Percentiles rank a stretch among this genome's conserved stretches.
Evolutionary conservation across 2,797 vertebrate genomes (phyloP).

Genomic region (Hydrocynus forskahlii): DNA sequence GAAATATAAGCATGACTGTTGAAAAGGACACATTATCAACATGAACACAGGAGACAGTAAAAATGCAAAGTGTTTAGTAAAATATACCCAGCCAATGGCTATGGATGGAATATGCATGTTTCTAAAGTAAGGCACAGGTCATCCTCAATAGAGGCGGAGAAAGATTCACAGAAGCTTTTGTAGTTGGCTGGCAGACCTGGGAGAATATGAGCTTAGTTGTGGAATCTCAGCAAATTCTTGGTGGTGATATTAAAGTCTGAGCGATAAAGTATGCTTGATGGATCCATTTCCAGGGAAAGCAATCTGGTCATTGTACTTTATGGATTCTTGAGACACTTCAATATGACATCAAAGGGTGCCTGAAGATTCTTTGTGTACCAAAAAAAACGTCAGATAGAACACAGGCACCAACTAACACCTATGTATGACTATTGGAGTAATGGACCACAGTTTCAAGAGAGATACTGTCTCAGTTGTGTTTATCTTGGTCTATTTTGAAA

Average conservation of each 20-base stretch:
- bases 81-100: conserved; percentile 4
- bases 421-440: conserved; percentile 11
- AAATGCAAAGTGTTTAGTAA: conserved; percentile 21
- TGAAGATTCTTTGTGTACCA: conserved; percentile 15
- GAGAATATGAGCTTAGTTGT: conserved; percentile 33
- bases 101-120: conserved; percentile 6
- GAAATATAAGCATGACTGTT: no score
- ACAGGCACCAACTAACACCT: conserved; percentile 19
- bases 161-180: conserved; percentile 41
- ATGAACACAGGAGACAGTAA: conserved; percentile 1
- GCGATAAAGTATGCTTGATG: conserved; percentile 36
- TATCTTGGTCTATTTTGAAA: conserved; percentile 33
- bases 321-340: conserved; percentile 27
- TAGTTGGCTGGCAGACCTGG: conserved; percentile 21
- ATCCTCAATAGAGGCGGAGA: not conserved
- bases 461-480: conserved; percentile 6
- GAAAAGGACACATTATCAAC: not conserved
- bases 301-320: conserved; percentile 38
- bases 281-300: conserved; percentile 23
- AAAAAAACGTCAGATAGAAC: not conserved
- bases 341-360: conserved; percentile 14
- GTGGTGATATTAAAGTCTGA: conserved; percentile 34
- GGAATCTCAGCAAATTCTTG: conserved; percentile 40
- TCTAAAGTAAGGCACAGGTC: conserved; percentile 10
- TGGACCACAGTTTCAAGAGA: not conserved